Evolutionary conservation across 2,797 vertebrate genomes (phyloP), one percentile per base, ranked within the genome.

Genomic region (Columba guinea): DNA sequence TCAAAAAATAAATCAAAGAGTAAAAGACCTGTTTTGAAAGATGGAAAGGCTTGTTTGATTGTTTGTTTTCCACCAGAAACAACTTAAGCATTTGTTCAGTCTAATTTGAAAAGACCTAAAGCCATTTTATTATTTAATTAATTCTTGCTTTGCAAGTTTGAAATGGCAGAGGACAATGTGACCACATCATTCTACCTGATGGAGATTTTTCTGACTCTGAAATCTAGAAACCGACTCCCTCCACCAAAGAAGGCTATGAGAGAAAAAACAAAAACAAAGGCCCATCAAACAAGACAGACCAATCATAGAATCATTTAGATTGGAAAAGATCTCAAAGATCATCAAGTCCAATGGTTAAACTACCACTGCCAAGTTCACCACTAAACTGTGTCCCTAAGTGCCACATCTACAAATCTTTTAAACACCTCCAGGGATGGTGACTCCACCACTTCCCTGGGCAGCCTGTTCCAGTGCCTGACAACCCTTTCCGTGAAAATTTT

Each of bases 151-250:
- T 69, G 28, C 22, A 68, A 63, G 46, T 82, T 44, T 16, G 30
- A 86, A 86, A 51, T 0, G 5, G 20, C 35, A 1, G 46, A 60
- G 56, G 13, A 17, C 24, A 60, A 49, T 0, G 0, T 15, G 28
- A 32, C 58, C 23, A 3, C 22, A n/a, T 59, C 8, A 2, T 60
- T 27, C 28, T 30, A 28, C 16, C 16, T 73, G 11, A 44, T 24
- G 59, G 53, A 87, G 21, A 4, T 75, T 90, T 63, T 56, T n/a
- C 68, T 41, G 32, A 22, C 44, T 59, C 18, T 9, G 41, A 59
- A 46, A 46, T 18, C 35, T 11, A 39, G 58, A 5, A 69, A 62
- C 37, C 1, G 13, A 6, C 19, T 87, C 32, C 52, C 83, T 79
- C 28, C 48, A 74, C 39, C 46, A 22, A 37, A n/a, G 21, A 21